Evolutionary conservation across 2,113 vertebrate genomes (phyloP), one percentile per base, ranked within the genome.

Genomic region (Proterorhinus semilunaris): DNA sequence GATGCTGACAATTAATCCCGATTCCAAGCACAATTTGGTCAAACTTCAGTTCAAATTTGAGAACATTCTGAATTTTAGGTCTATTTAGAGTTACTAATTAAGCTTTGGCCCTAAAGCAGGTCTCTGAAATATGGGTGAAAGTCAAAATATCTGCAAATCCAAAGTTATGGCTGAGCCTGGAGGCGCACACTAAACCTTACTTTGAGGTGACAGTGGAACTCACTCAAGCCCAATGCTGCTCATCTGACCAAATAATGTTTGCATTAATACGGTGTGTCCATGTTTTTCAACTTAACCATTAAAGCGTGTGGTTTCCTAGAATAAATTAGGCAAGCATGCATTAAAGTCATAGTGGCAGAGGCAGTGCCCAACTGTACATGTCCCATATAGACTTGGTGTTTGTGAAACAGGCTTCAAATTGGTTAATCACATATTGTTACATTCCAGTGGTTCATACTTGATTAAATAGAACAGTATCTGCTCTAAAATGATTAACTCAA

Each of bases 391-490:
- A 46, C 48, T 55, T 10, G 27, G 36, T 52, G 45, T 66, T 79
- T 66, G 65, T 47, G 62, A 71, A 69, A 61, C 11, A 69, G 36
- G 70, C 47, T 36, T 49, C 12, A 67, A 68, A 65, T 55, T 80
- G 15, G 58, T 71, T 66, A 12, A 70, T 77, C 66, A 57, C 65
- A 74, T 63, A 62, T 36, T 74, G 64, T 77, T 74, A 69, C 15
- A 72, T 55, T 75, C 58, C 49, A 74, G 59, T 46, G 55, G 21
- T 79, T 82, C 67, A 73, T 76, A 83, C 70, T 69, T 75, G 71
- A 76, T 74, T 86, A 81, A 72, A 75, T 84, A 76, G 74, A 72
- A 69, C 79, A 27, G 46, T 78, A 76, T 78, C 36, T 45, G 58
- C 65, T 6, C 68, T 59, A 68, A 58, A 63, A 61, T 58, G 54